phyloP scores from a whole-genome alignment of 2,888 invertebrate genomes.

The Thera obeliscata region DNA sequence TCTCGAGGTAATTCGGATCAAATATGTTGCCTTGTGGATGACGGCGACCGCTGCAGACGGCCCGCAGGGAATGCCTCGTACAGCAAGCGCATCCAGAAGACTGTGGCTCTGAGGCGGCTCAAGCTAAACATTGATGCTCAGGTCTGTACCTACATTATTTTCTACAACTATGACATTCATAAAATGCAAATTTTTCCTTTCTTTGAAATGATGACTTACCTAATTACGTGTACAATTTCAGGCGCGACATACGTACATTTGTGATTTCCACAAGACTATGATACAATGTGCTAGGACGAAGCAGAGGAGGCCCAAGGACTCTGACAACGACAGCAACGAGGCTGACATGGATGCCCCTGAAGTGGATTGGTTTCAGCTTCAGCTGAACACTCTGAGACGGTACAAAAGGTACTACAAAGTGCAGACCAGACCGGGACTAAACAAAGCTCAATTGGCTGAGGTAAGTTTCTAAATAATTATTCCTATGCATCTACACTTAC shows the following conservation, averaged over 20 bases:
- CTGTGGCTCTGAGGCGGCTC: conserved; percentile 94
- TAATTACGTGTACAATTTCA: conserved; percentile 62
- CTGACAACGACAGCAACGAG: conserved; percentile 97
- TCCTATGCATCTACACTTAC: too few relatives aligned
- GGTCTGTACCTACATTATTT: conserved; percentile 48
- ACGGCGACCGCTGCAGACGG: conserved; percentile 93
- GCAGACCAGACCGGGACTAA: conserved; percentile 94
- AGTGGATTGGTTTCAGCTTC: conserved; percentile 96
- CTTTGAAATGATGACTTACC: conserved; percentile 17
- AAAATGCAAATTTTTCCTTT: conserved; percentile 29
- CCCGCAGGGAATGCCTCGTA: conserved; percentile 97
- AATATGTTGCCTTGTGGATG: conserved; percentile 96
- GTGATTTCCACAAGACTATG: conserved; percentile 97
- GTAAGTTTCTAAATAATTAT: conserved; percentile 81
- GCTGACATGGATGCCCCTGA: conserved; percentile 96
- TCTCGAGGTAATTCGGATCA: conserved; percentile 94
- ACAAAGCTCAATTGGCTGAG: conserved; percentile 98
- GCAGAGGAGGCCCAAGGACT: conserved; percentile 93
- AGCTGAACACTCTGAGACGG: conserved; percentile 95
- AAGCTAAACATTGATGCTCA: conserved; percentile 93
- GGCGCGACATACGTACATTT: conserved; percentile 98
- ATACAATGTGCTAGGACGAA: conserved; percentile 98
- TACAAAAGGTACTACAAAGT: conserved; percentile 98
- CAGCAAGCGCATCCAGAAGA: conserved; percentile 98
- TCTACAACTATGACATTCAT: conserved; percentile 32